phyloP scores from a whole-genome alignment of 2,797 vertebrate genomes.

The Pipistrellus kuhlii region DNA sequence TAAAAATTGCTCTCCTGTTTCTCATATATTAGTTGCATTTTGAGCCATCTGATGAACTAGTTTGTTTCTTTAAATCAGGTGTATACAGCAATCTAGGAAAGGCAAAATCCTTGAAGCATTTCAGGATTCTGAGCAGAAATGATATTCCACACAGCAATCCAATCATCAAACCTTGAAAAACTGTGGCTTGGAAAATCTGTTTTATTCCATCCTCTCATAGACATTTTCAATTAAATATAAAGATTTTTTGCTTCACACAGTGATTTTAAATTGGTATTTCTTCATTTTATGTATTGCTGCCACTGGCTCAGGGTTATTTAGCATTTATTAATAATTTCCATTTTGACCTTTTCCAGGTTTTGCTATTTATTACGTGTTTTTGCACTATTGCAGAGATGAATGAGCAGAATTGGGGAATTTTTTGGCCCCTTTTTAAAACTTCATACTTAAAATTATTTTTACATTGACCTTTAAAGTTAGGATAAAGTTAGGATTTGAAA shows the following conservation, averaged over 20 bases:
- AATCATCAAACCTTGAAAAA: constrained; percentile 27
- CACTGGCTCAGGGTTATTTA: constrained; percentile 75
- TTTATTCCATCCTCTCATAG: constrained; percentile 37
- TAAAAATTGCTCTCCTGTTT: background rate
- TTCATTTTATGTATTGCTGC: constrained; percentile 75
- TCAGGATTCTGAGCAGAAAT: background rate
- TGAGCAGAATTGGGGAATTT: constrained; percentile 51
- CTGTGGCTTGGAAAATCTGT: constrained; percentile 19
- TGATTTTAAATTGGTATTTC: constrained; percentile 75
- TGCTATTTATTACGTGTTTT: constrained; percentile 80
- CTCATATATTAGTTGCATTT: constrained; percentile 3
- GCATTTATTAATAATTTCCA: constrained; percentile 80
- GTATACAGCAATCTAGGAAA: background rate
- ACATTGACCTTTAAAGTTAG: constrained; percentile 81
- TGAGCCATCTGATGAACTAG: background rate
- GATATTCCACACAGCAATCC: background rate
- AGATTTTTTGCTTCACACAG: constrained; percentile 65
- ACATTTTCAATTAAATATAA: constrained; percentile 74
- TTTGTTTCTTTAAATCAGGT: constrained; percentile 9
- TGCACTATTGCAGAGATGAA: constrained; percentile 68
- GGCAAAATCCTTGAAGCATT: background rate
- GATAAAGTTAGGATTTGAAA: constrained; percentile 62
- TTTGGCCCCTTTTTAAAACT: constrained; percentile 63
- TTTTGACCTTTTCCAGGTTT: constrained; percentile 79
- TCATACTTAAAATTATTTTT: constrained; percentile 81